phyloP scores from a whole-genome alignment of 2,113 vertebrate genomes.

The Tretioscincus oriximinensis region DNA sequence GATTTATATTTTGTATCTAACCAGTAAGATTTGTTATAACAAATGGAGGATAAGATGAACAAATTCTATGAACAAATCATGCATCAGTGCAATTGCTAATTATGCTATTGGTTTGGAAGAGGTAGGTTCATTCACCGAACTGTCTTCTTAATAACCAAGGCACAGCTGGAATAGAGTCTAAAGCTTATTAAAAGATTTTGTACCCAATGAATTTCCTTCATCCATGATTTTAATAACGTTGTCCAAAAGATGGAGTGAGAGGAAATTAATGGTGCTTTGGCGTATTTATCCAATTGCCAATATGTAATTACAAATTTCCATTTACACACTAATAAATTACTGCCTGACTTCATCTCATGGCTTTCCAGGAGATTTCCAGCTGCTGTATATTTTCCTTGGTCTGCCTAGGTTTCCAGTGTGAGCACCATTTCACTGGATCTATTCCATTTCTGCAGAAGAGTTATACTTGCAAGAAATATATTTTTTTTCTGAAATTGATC shows the following conservation, averaged over 20 bases:
- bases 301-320: not conserved
- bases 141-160: not conserved
- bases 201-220: not conserved
- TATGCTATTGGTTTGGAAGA: not conserved
- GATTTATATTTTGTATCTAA: not conserved
- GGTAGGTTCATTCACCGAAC: not conserved
- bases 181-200: not conserved
- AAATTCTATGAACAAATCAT: not conserved
- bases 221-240: not conserved
- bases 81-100: not conserved
- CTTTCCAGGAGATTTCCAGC: not conserved
- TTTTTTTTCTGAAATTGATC: no score
- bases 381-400: no score
- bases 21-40: no score
- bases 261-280: not conserved
- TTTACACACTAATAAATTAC: not conserved
- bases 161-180: not conserved
- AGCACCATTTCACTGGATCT: no score
- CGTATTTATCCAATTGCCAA: not conserved
- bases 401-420: no score
- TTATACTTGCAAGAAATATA: no score
- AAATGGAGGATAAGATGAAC: no score
- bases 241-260: not conserved
- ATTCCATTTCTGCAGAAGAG: no score
- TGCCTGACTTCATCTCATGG: not conserved